A percentile compares a stretch with the other conserved stretches of the same genome.
Evolutionary conservation across 2,113 vertebrate genomes (phyloP).

Genomic region (Phasianus colchicus): DNA sequence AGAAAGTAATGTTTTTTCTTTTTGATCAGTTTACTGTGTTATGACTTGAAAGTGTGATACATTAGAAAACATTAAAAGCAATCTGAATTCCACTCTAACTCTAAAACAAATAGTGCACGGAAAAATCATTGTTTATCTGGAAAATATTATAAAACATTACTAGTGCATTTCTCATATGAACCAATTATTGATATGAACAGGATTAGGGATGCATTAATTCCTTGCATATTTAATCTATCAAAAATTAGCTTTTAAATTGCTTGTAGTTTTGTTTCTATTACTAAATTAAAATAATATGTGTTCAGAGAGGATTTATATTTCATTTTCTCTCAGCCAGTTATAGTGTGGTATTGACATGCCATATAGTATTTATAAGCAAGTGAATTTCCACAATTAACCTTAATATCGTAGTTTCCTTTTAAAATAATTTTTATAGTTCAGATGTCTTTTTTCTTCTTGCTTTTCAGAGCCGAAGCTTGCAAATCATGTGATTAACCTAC

Average conservation of each 20-base stretch:
- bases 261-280: not conserved
- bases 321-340: not conserved
- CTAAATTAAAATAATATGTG: not conserved
- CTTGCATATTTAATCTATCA: not conserved
- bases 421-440: not conserved
- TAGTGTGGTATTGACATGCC: not conserved
- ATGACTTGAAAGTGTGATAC: not conserved
- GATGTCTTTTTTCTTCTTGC: slow-evolving; percentile 21
- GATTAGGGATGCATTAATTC: not conserved
- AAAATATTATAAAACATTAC: not conserved
- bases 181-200: not conserved
- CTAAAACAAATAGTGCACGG: not conserved
- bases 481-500: slow-evolving; percentile 77
- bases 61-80: not conserved
- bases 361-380: not conserved
- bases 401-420: not conserved
- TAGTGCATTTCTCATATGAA: not conserved
- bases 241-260: not conserved
- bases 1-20: not conserved
- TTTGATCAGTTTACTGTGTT: not conserved
- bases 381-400: not conserved
- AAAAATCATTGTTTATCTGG: not conserved
- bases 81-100: not conserved
- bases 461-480: slow-evolving; percentile 74
- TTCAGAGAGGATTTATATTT: not conserved